Evolutionary conservation across 2,113 vertebrate genomes (phyloP).

Genomic region (Tylochromis polylepis): DNA sequence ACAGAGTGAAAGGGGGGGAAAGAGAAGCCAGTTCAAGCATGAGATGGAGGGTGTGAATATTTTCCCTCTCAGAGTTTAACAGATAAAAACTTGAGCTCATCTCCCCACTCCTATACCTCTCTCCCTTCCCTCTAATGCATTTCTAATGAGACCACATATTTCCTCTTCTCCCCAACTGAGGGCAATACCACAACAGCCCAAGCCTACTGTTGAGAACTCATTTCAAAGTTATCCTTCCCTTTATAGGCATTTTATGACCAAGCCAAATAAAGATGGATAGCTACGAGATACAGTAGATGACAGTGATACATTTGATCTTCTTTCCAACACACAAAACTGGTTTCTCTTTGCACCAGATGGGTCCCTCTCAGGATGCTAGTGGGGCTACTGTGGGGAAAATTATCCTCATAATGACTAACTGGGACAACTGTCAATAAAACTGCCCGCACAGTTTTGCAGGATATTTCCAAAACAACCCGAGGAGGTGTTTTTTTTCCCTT

Average conservation of each 20-base stretch:
- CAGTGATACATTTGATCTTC: conserved; percentile 48
- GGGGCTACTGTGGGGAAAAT: conserved; percentile 12
- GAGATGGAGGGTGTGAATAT: conserved; percentile 37
- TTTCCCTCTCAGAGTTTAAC: conserved; percentile 28
- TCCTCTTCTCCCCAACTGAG: conserved; percentile 19
- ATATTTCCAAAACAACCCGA: conserved; percentile 14
- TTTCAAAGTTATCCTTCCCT: conserved; percentile 46
- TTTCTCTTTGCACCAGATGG: conserved; percentile 33
- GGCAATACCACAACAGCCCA: conserved; percentile 19
- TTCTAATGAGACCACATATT: conserved; percentile 58
- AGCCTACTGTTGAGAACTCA: conserved; percentile 34
- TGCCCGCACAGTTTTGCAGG: neutral
- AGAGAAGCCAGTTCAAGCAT: neutral
- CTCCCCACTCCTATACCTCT: conserved; percentile 3
- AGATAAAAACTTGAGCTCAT: conserved; percentile 37
- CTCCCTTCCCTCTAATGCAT: conserved; percentile 54
- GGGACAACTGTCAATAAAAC: conserved; percentile 28
- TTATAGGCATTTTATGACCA: conserved; percentile 41
- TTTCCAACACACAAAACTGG: neutral
- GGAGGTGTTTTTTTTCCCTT: neutral
- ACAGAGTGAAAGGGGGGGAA: neutral
- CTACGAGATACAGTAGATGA: conserved; percentile 9
- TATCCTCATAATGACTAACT: conserved; percentile 14
- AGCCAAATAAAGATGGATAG: conserved; percentile 50
- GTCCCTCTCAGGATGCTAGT: conserved; percentile 22